Evolutionary conservation across 37 sponge, comb jelly and placozoan species (phyloP).

Genomic region (Halisarca cf. caerulea): DNA sequence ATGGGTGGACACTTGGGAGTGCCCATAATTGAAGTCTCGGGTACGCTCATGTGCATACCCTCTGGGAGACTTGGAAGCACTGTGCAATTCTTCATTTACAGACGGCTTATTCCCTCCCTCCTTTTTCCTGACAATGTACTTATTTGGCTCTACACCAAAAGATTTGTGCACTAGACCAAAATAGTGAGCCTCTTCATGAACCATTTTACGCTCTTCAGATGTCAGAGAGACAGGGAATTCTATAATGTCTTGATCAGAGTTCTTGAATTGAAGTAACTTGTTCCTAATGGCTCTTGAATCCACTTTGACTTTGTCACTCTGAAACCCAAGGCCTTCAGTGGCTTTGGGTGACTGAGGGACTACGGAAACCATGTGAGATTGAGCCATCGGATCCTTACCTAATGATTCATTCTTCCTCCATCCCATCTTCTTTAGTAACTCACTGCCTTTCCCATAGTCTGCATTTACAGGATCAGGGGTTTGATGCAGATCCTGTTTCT

Average conservation of each 20-base stretch:
- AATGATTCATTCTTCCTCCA: constrained; percentile 26
- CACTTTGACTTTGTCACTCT: not conserved
- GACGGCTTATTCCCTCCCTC: not conserved
- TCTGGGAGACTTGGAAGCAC: too few relatives aligned
- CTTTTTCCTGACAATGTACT: constrained; percentile 38
- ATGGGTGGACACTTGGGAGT: too few relatives aligned
- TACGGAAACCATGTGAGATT: constrained; percentile 13
- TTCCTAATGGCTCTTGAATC: constrained; percentile 13
- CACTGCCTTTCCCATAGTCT: constrained; percentile 22
- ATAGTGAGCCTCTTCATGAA: constrained; percentile 40
- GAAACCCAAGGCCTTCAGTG: constrained; percentile 23
- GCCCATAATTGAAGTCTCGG: too few relatives aligned
- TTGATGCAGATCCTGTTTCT: not conserved
- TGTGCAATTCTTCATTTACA: too few relatives aligned
- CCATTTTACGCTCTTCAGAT: constrained; percentile 49
- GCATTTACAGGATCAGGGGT: not conserved
- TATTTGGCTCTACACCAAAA: constrained; percentile 25
- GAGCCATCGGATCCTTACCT: constrained; percentile 7
- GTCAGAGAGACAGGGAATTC: constrained; percentile 39
- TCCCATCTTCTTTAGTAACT: constrained; percentile 46
- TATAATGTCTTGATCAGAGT: constrained; percentile 41
- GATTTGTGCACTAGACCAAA: constrained; percentile 51
- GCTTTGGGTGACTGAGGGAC: not conserved
- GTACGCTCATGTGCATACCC: too few relatives aligned
- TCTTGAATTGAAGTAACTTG: constrained; percentile 34